Conservation (phyloP, 2,113 vertebrate genomes). For the Stegastes partitus region DNA sequence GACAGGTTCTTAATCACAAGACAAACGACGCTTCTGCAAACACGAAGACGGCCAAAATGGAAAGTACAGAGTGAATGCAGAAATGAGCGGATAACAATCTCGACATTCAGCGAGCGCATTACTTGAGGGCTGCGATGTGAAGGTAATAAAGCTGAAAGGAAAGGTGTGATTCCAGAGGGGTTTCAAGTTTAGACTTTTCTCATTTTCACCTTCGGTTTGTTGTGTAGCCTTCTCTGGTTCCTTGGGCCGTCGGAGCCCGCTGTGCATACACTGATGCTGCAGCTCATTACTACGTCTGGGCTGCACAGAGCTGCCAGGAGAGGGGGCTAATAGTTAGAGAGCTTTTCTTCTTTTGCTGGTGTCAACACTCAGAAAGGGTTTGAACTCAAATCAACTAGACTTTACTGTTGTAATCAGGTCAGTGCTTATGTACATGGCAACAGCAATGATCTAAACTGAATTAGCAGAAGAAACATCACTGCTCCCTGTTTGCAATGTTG, state of each 20-base stretch:
- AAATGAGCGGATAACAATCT: conserved; percentile 3
- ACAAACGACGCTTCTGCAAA: neutral
- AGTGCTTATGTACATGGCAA: neutral
- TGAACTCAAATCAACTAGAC: neutral
- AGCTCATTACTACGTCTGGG: neutral
- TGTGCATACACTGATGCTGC: neutral
- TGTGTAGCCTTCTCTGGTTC: neutral
- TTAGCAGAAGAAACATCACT: neutral
- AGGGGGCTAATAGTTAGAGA: conserved; percentile 6
- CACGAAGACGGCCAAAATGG: conserved; percentile 1
- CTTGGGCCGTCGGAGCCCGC: neutral
- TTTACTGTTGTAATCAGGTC: conserved; percentile 1
- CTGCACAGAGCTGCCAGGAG: conserved; percentile 7
- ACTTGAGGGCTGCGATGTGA: conserved; percentile 9
- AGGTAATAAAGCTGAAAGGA: conserved; percentile 15
- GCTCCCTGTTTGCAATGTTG: neutral
- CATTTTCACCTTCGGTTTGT: conserved; percentile 25
- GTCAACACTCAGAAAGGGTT: neutral
- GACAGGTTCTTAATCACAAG: neutral
- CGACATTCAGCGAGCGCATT: conserved; percentile 17
- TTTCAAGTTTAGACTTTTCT: conserved; percentile 3
- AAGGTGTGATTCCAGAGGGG: conserved; percentile 15
- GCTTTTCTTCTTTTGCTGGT: neutral
- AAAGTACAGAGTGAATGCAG: neutral
- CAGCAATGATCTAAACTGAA: conserved; percentile 21